Evolutionary conservation across 2,888 invertebrate species (phyloP).

Genomic region (Itoplectis maculator): DNA sequence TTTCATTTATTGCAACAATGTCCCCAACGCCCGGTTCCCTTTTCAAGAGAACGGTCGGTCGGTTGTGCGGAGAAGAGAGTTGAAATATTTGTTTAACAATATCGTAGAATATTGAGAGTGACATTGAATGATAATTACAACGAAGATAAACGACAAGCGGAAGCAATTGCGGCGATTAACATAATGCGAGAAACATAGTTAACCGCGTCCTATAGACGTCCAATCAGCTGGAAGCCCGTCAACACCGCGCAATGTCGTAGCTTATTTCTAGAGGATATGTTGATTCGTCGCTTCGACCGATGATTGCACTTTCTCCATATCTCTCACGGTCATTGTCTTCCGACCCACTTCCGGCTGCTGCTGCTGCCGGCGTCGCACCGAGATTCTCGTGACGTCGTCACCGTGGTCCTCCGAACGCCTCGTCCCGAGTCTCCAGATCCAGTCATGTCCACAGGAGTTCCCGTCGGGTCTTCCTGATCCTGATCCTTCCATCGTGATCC

Average conservation of each 20-base stretch:
- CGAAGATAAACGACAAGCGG: not conserved
- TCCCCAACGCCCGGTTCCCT: conserved; percentile 16
- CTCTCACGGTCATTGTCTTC: conserved; percentile 38
- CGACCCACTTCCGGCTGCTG: conserved; percentile 19
- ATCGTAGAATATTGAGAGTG: not conserved
- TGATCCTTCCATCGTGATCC: conserved; percentile 15
- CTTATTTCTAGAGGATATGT: conserved; percentile 78
- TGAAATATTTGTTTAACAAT: conserved; percentile 9
- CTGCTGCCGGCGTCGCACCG: not conserved
- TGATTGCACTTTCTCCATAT: conserved; percentile 51
- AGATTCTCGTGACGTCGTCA: not conserved
- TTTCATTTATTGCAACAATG: conserved; percentile 27
- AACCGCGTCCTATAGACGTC: conserved; percentile 13
- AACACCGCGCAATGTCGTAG: conserved; percentile 39
- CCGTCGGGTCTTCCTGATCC: not conserved
- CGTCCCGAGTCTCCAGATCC: not conserved
- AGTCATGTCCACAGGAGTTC: not conserved
- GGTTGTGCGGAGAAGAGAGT: conserved; percentile 3
- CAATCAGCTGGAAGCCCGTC: conserved; percentile 10
- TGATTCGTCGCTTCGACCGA: conserved; percentile 74
- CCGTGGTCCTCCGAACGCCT: conserved; percentile 7
- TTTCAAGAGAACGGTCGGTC: conserved; percentile 36
- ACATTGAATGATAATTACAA: conserved; percentile 17
- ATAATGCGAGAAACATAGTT: conserved; percentile 37
- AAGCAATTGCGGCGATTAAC: conserved; percentile 15